A percentile compares a stretch with the other conserved stretches of the same genome.
Evolutionary conservation across 1,140 invertebrate genomes (phyloP).

Genomic region (Chrysopa pallens): DNA sequence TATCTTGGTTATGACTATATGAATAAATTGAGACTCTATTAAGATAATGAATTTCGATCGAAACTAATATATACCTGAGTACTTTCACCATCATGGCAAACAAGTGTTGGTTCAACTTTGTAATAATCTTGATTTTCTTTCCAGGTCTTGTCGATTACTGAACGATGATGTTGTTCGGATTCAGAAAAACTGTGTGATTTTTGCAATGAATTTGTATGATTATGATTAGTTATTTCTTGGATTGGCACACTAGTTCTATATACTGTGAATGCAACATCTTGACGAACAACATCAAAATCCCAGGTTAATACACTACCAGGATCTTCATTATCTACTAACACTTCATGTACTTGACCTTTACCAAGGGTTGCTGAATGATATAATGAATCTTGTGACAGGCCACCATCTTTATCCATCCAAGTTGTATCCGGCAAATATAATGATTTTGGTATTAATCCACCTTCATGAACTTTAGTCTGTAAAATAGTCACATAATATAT

Average conservation of each 20-base stretch:
- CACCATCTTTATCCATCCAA: conserved; percentile 32
- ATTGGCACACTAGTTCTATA: conserved; percentile 41
- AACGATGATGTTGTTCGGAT: conserved; percentile 22
- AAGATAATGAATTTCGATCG: neutral
- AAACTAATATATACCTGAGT: conserved; percentile 46
- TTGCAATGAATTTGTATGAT: neutral
- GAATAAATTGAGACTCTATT: conserved; percentile 3
- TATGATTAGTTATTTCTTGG: conserved; percentile 3
- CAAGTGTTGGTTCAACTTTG: conserved; percentile 58
- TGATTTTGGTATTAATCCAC: conserved; percentile 75
- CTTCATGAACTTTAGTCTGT: conserved; percentile 68
- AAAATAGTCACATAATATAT: neutral
- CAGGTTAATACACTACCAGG: conserved; percentile 82
- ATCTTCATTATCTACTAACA: conserved; percentile 65
- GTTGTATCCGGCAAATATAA: conserved; percentile 47
- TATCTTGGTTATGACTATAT: neutral
- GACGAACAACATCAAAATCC: conserved; percentile 91
- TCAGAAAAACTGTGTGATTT: neutral
- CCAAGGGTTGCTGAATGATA: conserved; percentile 48
- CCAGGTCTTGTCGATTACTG: conserved; percentile 52
- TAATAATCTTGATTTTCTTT: conserved; percentile 63
- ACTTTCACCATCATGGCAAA: conserved; percentile 85
- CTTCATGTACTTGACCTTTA: conserved; percentile 66
- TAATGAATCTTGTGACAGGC: conserved; percentile 46
- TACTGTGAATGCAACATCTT: conserved; percentile 78